Percentiles rank a stretch among this genome's conserved stretches.
Conservation (phyloP, 2,797 vertebrate species). For the Champsocephalus gunnari region DNA sequence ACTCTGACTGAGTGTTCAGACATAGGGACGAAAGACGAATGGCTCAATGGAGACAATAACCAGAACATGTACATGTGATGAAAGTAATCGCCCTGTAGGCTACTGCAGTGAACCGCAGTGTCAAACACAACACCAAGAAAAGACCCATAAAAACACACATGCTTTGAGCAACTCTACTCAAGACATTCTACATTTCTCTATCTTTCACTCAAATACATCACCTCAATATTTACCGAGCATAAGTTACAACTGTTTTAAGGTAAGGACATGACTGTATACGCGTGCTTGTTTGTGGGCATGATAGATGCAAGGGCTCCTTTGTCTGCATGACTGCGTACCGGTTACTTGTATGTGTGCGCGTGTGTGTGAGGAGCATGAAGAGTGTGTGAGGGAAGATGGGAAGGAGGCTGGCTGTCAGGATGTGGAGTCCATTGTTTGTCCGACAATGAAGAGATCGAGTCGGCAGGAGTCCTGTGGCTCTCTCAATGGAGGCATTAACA, state of each 20-base stretch:
- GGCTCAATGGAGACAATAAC: not conserved
- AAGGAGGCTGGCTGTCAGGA: conserved; percentile 71
- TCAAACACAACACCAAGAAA: not conserved
- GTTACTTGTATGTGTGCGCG: conserved; percentile 29
- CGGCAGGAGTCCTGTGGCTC: conserved; percentile 80
- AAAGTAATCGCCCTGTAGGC: not conserved
- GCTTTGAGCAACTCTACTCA: not conserved
- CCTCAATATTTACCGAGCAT: not conserved
- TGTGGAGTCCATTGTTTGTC: conserved; percentile 81
- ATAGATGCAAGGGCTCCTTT: conserved; percentile 38
- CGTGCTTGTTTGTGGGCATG: not conserved
- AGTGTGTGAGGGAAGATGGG: conserved; percentile 58
- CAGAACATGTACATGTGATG: not conserved
- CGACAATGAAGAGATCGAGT: conserved; percentile 84
- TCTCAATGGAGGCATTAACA: conserved; percentile 85
- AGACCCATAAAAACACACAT: not conserved
- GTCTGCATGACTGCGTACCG: conserved; percentile 36
- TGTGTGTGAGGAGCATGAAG: conserved; percentile 43
- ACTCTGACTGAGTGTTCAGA: not conserved
- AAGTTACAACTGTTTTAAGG: not conserved
- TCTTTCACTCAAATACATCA: not conserved
- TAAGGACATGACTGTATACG: conserved; percentile 2
- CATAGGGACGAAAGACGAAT: not conserved
- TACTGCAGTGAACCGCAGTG: not conserved
- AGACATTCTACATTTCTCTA: conserved; percentile 6